phyloP scores from a whole-genome alignment of 2,113 vertebrate genomes.

The Neolamprologus tretocephalus region DNA sequence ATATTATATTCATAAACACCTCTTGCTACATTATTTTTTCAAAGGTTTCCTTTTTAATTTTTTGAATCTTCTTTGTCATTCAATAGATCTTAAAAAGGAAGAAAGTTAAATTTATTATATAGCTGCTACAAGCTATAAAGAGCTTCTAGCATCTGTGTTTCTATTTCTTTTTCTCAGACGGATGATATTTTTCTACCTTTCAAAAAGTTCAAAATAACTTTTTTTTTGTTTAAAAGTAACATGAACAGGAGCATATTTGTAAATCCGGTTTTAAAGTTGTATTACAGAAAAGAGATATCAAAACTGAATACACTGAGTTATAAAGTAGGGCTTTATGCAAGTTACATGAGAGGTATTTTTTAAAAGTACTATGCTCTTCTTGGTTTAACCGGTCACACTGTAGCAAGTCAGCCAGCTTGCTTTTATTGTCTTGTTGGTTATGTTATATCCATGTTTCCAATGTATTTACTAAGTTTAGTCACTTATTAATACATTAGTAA shows the following conservation, averaged over 20 bases:
- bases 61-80: not conserved
- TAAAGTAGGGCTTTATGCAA: not conserved
- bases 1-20: not conserved
- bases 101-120: not conserved
- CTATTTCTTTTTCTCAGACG: not conserved
- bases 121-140: not conserved
- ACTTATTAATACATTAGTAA: not conserved
- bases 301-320: not conserved
- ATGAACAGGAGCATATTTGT: not conserved
- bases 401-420: not conserved
- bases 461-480: not conserved
- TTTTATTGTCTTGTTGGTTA: not conserved
- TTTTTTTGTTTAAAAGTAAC: not conserved
- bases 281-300: not conserved
- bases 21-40: not conserved
- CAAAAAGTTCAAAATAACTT: not conserved
- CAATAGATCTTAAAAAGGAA: no score
- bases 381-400: not conserved
- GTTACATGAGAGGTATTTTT: not conserved
- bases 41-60: not conserved
- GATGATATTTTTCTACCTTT: fast-evolving
- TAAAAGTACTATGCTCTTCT: not conserved
- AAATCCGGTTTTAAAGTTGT: fast-evolving
- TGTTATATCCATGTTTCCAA: not conserved
- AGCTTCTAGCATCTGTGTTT: not conserved